Evolutionary conservation across 37 sponge, comb jelly and placozoan genomes (phyloP).

Genomic region (Corticium candelabrum): DNA sequence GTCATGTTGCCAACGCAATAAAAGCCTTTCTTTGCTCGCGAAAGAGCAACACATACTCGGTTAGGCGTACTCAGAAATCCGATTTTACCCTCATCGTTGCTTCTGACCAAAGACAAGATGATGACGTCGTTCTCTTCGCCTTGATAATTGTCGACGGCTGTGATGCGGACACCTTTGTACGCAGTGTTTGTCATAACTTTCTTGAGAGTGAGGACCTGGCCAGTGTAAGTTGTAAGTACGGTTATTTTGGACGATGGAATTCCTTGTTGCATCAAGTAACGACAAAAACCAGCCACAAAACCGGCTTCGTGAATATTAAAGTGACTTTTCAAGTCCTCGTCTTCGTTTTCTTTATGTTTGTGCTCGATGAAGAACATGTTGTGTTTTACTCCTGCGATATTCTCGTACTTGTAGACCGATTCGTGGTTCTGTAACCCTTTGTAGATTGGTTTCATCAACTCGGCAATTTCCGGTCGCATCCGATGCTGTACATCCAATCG

Average conservation of each 20-base stretch:
- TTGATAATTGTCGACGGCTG: conserved; percentile 47
- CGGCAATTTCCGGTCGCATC: conserved; percentile 81
- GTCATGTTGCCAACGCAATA: conserved; percentile 52
- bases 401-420: conserved; percentile 28
- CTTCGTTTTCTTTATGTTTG: conserved; percentile 11
- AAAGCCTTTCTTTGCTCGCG: conserved; percentile 56
- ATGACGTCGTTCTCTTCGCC: conserved; percentile 72
- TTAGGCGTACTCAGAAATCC: conserved; percentile 32
- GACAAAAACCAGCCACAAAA: conserved; percentile 24
- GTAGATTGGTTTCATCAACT: conserved; percentile 23
- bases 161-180: conserved; percentile 23
- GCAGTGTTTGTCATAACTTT: background rate
- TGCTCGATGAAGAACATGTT: conserved; percentile 64
- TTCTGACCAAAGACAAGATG: conserved; percentile 49
- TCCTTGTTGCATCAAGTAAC: conserved; percentile 39
- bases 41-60: conserved; percentile 63
- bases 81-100: conserved; percentile 27
- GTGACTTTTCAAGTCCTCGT: conserved; percentile 29
- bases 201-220: conserved; percentile 29
- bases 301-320: conserved; percentile 43
- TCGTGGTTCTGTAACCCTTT: conserved; percentile 18
- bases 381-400: conserved; percentile 35
- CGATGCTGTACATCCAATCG: conserved; percentile 75
- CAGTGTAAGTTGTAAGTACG: conserved; percentile 50
- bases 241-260: conserved; percentile 31